These are phyloP conservation scores for Aelia acuminata DNA, from an alignment of 2,888 invertebrate genomes.

Conservation along the genomic window DNA sequence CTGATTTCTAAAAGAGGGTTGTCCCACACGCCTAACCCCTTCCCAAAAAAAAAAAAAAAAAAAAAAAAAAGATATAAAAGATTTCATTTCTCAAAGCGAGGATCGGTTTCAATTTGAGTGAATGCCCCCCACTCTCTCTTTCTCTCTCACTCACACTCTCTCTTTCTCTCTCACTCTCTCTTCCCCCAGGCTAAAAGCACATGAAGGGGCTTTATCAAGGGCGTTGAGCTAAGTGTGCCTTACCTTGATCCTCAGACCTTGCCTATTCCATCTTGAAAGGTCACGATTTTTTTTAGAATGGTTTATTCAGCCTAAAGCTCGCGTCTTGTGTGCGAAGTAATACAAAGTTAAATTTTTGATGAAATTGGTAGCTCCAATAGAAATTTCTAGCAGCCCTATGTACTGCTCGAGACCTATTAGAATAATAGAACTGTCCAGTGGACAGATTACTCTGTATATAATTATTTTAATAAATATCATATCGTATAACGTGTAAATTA, in stretches of 20 bases:
- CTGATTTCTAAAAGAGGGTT: neutral
- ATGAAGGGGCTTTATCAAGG: neutral
- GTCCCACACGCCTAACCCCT: too few species aligned
- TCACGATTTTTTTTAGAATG: neutral
- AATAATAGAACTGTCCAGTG: too few species aligned
- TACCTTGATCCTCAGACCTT: neutral
- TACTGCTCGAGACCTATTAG: too few species aligned
- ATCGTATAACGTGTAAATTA: too few species aligned
- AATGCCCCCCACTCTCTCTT: neutral
- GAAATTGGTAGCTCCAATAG: neutral
- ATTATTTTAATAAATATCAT: too few species aligned
- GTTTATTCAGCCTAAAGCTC: neutral
- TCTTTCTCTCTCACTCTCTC: neutral
- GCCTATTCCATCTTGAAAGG: neutral
- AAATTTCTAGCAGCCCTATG: too few species aligned
- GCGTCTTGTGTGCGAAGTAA: neutral
- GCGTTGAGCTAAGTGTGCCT: neutral
- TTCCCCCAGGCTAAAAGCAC: neutral
- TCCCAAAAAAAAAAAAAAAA: too few species aligned
- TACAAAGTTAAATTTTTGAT: neutral
- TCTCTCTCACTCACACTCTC: neutral
- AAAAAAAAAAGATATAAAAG: neutral
- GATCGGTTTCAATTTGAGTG: constrained; percentile 33
- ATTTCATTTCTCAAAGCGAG: constrained; percentile 22
- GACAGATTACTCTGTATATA: too few species aligned